A percentile compares a stretch with the other conserved stretches of the same genome.
Evolutionary conservation across 1,140 invertebrate genomes (phyloP).

Genomic region (Drosophila prosaltans): DNA sequence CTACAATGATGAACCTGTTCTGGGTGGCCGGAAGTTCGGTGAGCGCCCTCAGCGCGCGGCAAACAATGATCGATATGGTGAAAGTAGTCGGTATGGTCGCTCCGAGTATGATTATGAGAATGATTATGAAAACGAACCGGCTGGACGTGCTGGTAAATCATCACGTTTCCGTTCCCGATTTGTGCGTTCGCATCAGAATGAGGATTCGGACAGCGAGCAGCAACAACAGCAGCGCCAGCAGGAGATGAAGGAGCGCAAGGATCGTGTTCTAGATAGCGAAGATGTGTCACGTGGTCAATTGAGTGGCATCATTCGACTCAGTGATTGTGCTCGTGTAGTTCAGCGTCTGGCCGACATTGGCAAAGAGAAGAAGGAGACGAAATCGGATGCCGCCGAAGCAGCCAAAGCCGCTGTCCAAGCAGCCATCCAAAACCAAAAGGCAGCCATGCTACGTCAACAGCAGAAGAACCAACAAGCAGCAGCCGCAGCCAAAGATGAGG

Average conservation of each 20-base stretch:
- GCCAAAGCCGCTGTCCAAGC: slow-evolving; percentile 84
- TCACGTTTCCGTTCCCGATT: slow-evolving; percentile 89
- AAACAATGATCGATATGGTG: slow-evolving; percentile 83
- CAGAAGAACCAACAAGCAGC: slow-evolving; percentile 80
- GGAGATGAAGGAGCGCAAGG: slow-evolving; percentile 88
- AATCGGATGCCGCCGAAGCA: slow-evolving; percentile 82
- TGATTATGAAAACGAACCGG: slow-evolving; percentile 86
- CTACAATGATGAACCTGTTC: slow-evolving; percentile 86
- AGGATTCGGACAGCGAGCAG: slow-evolving; percentile 88
- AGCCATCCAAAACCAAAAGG: slow-evolving; percentile 84
- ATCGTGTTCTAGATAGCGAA: slow-evolving; percentile 93
- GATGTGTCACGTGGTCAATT: slow-evolving; percentile 94
- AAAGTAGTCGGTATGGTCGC: slow-evolving; percentile 84
- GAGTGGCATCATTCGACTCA: slow-evolving; percentile 93
- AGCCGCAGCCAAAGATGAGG: slow-evolving; percentile 90
- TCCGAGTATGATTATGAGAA: slow-evolving; percentile 87
- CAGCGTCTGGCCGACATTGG: slow-evolving; percentile 93
- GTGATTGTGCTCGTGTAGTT: slow-evolving; percentile 95
- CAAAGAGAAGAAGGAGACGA: slow-evolving; percentile 90
- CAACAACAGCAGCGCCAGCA: slow-evolving; percentile 84
- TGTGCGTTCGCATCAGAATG: slow-evolving; percentile 86
- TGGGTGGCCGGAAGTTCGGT: slow-evolving; percentile 89
- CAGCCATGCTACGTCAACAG: slow-evolving; percentile 82
- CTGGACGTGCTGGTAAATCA: slow-evolving; percentile 83
- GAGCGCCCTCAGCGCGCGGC: slow-evolving; percentile 85